Evolutionary conservation across 2,797 vertebrate genomes (phyloP).

Genomic region (Semotilus atromaculatus): DNA sequence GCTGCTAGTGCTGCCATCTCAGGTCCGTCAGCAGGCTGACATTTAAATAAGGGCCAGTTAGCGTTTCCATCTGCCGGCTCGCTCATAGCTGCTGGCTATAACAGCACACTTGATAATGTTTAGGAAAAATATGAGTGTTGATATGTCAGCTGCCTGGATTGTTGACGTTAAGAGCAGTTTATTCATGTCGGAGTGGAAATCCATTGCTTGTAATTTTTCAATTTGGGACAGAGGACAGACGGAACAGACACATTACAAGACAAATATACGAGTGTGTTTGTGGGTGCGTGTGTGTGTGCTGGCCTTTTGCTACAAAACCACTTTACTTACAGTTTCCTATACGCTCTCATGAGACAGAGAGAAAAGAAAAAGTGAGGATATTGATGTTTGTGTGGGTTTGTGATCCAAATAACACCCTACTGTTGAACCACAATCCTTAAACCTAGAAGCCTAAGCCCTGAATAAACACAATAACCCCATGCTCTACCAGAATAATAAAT

Average conservation of each 20-base stretch:
- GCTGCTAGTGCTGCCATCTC: background rate
- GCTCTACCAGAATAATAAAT: background rate
- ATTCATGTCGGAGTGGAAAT: slow-evolving; percentile 23
- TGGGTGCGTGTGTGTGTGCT: background rate
- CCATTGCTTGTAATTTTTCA: slow-evolving; percentile 20
- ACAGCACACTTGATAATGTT: slow-evolving; percentile 25
- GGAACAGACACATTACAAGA: background rate
- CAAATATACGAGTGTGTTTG: background rate
- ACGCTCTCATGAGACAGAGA: background rate
- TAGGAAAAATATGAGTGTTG: slow-evolving; percentile 29
- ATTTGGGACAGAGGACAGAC: slow-evolving; percentile 27
- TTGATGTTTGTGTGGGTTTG: background rate
- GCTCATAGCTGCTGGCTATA: background rate
- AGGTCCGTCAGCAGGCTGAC: slow-evolving; percentile 10
- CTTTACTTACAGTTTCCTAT: background rate
- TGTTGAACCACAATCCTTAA: background rate
- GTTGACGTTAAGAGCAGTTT: slow-evolving; percentile 12
- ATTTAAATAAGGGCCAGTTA: slow-evolving; percentile 36
- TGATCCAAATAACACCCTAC: background rate
- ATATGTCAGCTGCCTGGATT: slow-evolving; percentile 18
- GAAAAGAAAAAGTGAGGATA: background rate
- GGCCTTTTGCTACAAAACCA: background rate
- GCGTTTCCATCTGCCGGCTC: slow-evolving; percentile 14
- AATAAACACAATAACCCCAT: background rate
- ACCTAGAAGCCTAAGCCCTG: background rate